Percentiles rank a stretch among this genome's conserved stretches.
Evolutionary conservation across 64 coral and sea anemone species (phyloP).

Genomic region (Astreopora myriophthalma): DNA sequence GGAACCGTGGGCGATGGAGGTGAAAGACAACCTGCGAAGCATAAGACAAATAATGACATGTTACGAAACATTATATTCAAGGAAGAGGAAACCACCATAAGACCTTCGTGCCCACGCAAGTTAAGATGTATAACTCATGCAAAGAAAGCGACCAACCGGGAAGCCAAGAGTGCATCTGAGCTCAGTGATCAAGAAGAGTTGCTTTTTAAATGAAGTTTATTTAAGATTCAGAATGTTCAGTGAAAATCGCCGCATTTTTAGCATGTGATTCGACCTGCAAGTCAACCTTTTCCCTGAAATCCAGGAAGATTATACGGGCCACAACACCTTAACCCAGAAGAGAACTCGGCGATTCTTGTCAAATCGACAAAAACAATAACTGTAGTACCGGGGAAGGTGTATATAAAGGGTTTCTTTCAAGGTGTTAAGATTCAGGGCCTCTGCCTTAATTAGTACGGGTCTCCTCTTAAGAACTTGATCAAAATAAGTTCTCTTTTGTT

Average conservation of each 20-base stretch:
- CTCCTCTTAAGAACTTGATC: no score
- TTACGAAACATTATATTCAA: neutral
- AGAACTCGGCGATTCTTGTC: no score
- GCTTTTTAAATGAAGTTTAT: neutral
- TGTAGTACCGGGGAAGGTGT: no score
- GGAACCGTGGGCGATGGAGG: conserved; percentile 12
- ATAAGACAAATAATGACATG: neutral
- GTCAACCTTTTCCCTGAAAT: no score
- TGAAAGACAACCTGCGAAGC: neutral
- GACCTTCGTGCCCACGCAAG: neutral
- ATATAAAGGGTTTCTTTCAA: no score
- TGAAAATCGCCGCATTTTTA: neutral
- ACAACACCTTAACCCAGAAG: no score
- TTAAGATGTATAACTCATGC: neutral
- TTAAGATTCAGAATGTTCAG: neutral
- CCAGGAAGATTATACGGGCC: no score
- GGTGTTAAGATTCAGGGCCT: no score
- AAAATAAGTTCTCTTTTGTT: no score
- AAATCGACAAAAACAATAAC: no score
- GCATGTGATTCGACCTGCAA: no score
- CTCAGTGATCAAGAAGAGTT: neutral
- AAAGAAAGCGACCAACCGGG: neutral
- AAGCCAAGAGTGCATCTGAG: neutral
- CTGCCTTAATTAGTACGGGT: no score
- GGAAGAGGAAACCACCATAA: conserved; percentile 3